These are phyloP conservation scores for Poeciliopsis presidionis DNA, from an alignment of 2,797 vertebrate genomes.

Conservation along the genomic window DNA sequence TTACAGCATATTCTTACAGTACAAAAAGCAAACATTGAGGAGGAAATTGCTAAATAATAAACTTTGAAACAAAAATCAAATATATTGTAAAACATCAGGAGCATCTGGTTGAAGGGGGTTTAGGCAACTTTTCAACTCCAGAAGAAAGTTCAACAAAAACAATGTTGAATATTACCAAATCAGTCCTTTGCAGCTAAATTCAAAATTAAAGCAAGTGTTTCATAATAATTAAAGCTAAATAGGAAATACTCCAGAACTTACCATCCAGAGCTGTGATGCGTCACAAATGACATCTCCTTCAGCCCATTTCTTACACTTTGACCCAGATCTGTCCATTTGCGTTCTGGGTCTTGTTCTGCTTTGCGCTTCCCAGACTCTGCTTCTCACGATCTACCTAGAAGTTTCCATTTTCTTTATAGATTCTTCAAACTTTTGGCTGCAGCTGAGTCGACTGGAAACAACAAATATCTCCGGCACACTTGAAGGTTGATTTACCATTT, in stretches of 20 bases:
- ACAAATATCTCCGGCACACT: not conserved
- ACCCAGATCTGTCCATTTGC: not conserved
- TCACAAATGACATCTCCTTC: not conserved
- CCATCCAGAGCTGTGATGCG: not conserved
- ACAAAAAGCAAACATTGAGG: not conserved
- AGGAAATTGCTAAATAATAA: not conserved
- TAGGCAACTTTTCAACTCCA: not conserved
- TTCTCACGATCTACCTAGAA: not conserved
- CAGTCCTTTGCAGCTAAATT: not conserved
- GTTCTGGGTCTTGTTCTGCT: not conserved
- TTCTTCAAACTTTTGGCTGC: not conserved
- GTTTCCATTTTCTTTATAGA: not conserved
- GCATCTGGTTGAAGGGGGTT: no score
- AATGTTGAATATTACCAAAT: not conserved
- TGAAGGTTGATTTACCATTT: not conserved
- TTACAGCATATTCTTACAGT: not conserved
- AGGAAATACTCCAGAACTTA: not conserved
- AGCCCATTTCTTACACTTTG: not conserved
- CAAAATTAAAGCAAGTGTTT: not conserved
- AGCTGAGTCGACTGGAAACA: not conserved
- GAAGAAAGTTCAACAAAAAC: no score
- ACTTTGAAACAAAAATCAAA: no score
- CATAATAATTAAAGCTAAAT: not conserved
- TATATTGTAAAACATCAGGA: no score
- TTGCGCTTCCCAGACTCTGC: not conserved